Evolutionary conservation across 2,797 vertebrate genomes (phyloP), one percentile per base, ranked within the genome.

Genomic region (Helicolenus hilgendorfi): DNA sequence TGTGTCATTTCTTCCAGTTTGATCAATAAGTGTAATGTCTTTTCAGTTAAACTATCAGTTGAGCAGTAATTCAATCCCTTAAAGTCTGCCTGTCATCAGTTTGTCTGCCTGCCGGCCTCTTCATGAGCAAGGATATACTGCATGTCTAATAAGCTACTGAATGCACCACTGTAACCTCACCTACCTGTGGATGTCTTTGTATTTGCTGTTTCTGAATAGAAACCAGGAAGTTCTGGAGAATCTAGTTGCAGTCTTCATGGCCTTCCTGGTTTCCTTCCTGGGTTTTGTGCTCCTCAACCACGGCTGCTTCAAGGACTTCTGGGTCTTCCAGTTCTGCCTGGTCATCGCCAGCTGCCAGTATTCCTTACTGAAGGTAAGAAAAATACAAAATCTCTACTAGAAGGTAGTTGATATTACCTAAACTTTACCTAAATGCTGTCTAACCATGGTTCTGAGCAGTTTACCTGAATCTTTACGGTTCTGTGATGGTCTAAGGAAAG

Each of bases 271-370:
- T 79, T 98, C 99, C 56, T 97, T 99, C 87, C 97, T 99, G 73
- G 99, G 99, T 18, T 99, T 99, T 91, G 91, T 98, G 85, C 98
- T 99, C 5, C 95, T 99, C 72, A 99, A 98, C 86, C 98, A 97
- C 26, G 99, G 98, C 84, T 98, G 98, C 90, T 99, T 98, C 96
- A 98, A 98, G 95, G 99, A 99, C 79, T 96, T 99, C 87, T 99
- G 98, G 98, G 96, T 98, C 31, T 97, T 99, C 33, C 98, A 99
- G 93, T 99, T 99, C 96, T 99, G 99, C 92, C 95, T 99, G 0
- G 98, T 99, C 85, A 99, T 99, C 86, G 98, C 99, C 83, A 98
- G 99, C 94, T 99, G 99, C 94, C 99, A 99, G 92, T 99, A 99
- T 92, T 99, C 99, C 29, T 96, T 99, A 84, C 92, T 99, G 62